Percentiles rank a stretch among this genome's conserved stretches.
Conservation (phyloP, 1,140 invertebrate species). For the Doryteuthis pealeii region DNA sequence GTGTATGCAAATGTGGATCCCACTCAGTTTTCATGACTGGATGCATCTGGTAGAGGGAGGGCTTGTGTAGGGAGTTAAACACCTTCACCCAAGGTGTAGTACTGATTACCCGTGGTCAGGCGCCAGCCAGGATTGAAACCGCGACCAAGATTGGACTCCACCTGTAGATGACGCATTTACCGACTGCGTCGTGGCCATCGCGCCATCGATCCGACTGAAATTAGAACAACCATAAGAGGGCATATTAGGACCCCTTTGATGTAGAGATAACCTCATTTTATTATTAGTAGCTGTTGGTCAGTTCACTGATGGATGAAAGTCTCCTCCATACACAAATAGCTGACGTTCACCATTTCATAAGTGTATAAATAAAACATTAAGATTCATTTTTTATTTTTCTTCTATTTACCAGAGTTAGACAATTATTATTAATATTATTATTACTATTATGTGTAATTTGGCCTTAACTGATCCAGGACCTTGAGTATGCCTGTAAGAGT, state of each 20-base stretch:
- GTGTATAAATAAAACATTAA: too few species aligned
- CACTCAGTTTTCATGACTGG: neutral
- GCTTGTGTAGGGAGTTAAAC: neutral
- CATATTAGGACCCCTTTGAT: conserved; percentile 5
- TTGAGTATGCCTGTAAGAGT: too few species aligned
- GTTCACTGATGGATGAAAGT: neutral
- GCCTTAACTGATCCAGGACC: too few species aligned
- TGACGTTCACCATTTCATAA: neutral
- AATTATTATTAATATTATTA: too few species aligned
- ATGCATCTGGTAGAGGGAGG: neutral
- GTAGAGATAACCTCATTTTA: neutral
- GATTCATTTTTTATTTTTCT: too few species aligned
- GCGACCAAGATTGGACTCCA: conserved; percentile 7
- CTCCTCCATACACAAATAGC: neutral
- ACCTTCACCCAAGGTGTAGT: neutral
- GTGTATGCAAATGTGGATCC: too few species aligned
- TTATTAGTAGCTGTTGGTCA: conserved; percentile 1
- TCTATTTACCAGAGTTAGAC: too few species aligned
- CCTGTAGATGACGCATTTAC: conserved; percentile 7
- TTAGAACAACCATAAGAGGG: conserved; percentile 9
- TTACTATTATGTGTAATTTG: too few species aligned
- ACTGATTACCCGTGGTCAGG: conserved; percentile 7
- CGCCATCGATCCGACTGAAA: conserved; percentile 9
- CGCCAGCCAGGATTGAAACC: conserved; percentile 8
- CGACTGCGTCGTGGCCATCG: conserved; percentile 1